A percentile compares a stretch with the other conserved stretches of the same genome.
Conservation (phyloP, 2,797 vertebrate species). For the Furcifer pardalis region DNA sequence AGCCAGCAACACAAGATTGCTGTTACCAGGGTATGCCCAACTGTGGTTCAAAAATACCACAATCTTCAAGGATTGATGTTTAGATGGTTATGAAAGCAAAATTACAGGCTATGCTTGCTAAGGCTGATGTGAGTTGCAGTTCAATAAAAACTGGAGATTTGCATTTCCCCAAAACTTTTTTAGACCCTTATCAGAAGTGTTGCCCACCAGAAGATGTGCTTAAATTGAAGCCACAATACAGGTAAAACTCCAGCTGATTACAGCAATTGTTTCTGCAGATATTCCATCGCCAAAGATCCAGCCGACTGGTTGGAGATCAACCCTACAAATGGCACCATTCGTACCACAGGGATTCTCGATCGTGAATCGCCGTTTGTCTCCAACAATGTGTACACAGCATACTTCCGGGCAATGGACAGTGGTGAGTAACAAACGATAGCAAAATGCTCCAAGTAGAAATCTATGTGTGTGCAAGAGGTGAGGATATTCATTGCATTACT, state of each 20-base stretch:
- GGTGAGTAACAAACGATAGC: slow-evolving; percentile 85
- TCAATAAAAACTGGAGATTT: too few relatives aligned
- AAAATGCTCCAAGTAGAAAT: neutral
- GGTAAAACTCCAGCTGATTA: rapidly evolving
- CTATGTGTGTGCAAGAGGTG: neutral
- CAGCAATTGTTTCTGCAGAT: slow-evolving; percentile 73
- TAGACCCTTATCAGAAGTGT: too few relatives aligned
- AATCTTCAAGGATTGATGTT: slow-evolving; percentile 62
- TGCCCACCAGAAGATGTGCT: neutral
- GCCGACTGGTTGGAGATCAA: slow-evolving; percentile 94
- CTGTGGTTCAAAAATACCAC: too few relatives aligned
- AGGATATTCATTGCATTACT: too few relatives aligned
- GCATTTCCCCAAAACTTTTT: too few relatives aligned
- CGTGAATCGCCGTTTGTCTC: slow-evolving; percentile 90
- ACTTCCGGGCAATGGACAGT: slow-evolving; percentile 92
- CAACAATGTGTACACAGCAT: slow-evolving; percentile 89
- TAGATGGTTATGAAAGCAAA: slow-evolving; percentile 43
- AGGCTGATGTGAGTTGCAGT: too few relatives aligned
- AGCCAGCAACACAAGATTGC: too few relatives aligned
- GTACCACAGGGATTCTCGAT: slow-evolving; percentile 89
- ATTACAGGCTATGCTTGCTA: neutral
- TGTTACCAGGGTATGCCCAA: too few relatives aligned
- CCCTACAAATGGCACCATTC: slow-evolving; percentile 91
- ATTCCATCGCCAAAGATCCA: slow-evolving; percentile 89
- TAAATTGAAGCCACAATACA: rapidly evolving